Evolutionary conservation across 2,888 invertebrate genomes (phyloP).

Genomic region (Trissonchulus latispiculum): DNA sequence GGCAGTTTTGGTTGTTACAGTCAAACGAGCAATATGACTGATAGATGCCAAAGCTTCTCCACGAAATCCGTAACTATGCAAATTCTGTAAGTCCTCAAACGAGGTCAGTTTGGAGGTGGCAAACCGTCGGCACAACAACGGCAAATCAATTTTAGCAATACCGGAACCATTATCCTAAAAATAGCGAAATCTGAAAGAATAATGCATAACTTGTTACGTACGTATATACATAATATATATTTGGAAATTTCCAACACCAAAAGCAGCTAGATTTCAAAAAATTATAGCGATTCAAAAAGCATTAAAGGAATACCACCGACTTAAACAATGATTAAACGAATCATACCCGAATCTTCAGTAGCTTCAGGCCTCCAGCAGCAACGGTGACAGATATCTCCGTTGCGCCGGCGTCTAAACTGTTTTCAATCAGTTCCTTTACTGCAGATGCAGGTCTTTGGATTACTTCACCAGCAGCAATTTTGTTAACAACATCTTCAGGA

Average conservation of each 20-base stretch:
- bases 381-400: constrained; percentile 76
- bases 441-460: constrained; percentile 94
- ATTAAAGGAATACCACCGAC: constrained; percentile 1
- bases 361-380: constrained; percentile 82
- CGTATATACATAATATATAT: too few species aligned
- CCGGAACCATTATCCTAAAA: constrained; percentile 54
- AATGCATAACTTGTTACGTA: too few species aligned
- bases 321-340: background rate
- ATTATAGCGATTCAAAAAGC: too few species aligned
- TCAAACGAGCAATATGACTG: constrained; percentile 83
- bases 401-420: constrained; percentile 87
- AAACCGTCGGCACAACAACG: constrained; percentile 88
- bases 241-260: too few species aligned
- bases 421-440: constrained; percentile 92
- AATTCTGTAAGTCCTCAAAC: constrained; percentile 76
- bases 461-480: constrained; percentile 97
- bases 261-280: too few species aligned
- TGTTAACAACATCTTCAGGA: constrained; percentile 79
- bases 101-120: constrained; percentile 84
- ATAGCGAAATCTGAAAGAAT: too few species aligned
- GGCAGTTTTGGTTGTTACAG: constrained; percentile 74
- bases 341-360: constrained; percentile 70
- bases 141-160: constrained; percentile 61
- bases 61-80: constrained; percentile 87
- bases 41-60: constrained; percentile 96